Percentiles rank a stretch among this genome's conserved stretches.
These are phyloP conservation scores for Vesta saturnalis DNA, from an alignment of 2,888 invertebrate genomes.

Conservation along the genomic window DNA sequence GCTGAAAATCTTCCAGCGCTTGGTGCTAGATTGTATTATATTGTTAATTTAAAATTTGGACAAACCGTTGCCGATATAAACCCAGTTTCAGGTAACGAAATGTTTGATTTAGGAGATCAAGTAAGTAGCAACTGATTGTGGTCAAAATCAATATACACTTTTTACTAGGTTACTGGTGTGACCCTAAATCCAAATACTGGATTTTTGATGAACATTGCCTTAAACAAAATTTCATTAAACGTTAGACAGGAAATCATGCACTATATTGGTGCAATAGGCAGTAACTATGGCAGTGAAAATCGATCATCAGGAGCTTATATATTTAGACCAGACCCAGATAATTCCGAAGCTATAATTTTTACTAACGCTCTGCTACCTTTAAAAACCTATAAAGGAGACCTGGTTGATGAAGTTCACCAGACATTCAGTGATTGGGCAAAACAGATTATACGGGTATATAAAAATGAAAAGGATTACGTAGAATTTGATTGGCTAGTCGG, in stretches of 20 bases:
- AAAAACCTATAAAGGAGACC: slow-evolving; percentile 57
- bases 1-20: slow-evolving; percentile 73
- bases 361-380: slow-evolving; percentile 47
- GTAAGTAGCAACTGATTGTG: neutral
- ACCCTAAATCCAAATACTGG: slow-evolving; percentile 62
- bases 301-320: slow-evolving; percentile 78
- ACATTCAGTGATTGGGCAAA: slow-evolving; percentile 70
- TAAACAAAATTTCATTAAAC: slow-evolving; percentile 59
- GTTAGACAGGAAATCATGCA: slow-evolving; percentile 75
- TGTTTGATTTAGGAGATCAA: slow-evolving; percentile 17
- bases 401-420: slow-evolving; percentile 72
- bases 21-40: slow-evolving; percentile 72
- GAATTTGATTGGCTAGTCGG: slow-evolving; percentile 74
- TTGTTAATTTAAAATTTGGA: slow-evolving; percentile 47
- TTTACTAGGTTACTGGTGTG: slow-evolving; percentile 51
- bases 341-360: slow-evolving; percentile 49
- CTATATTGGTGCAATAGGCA: slow-evolving; percentile 69
- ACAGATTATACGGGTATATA: slow-evolving; percentile 69
- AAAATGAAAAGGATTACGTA: slow-evolving; percentile 59
- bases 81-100: neutral
- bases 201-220: slow-evolving; percentile 62
- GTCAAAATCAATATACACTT: neutral
- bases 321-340: slow-evolving; percentile 68
- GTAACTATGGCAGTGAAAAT: slow-evolving; percentile 61
- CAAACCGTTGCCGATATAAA: neutral